Conservation (phyloP, 2,113 vertebrate species). For the Oncorhynchus keta region DNA sequence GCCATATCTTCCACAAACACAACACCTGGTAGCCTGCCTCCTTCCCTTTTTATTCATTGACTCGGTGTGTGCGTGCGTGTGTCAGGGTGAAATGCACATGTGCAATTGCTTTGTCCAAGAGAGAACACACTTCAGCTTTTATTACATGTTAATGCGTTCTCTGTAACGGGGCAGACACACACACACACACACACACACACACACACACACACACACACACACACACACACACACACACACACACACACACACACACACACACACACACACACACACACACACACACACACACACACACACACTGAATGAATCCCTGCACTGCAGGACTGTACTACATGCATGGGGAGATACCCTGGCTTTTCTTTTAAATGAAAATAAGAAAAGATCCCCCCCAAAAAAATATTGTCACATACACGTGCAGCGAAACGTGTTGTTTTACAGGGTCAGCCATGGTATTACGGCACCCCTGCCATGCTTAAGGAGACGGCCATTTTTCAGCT, state of each 20-base stretch:
- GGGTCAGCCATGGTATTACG: too few relatives aligned
- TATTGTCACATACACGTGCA: too few relatives aligned
- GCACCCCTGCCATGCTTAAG: too few relatives aligned
- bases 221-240: slow-evolving; percentile 3
- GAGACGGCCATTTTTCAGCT: too few relatives aligned
- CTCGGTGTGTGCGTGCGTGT: slow-evolving; percentile 19
- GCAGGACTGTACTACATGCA: slow-evolving; percentile 53
- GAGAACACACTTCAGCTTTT: slow-evolving; percentile 17
- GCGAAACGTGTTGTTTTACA: too few relatives aligned
- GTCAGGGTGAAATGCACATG: not conserved
- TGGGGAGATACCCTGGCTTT: slow-evolving; percentile 43
- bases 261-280: not conserved
- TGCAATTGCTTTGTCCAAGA: not conserved
- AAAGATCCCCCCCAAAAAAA: slow-evolving; percentile 1
- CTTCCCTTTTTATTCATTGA: slow-evolving; percentile 55
- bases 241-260: too few relatives aligned
- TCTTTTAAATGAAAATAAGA: slow-evolving; percentile 23
- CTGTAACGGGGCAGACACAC: slow-evolving; percentile 1
- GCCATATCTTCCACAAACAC: slow-evolving; percentile 68
- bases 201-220: too few relatives aligned
- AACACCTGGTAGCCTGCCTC: slow-evolving; percentile 55
- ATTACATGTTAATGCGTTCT: slow-evolving; percentile 36
- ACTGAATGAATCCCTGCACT: slow-evolving; percentile 29
- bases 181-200: not conserved
- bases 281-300: slow-evolving; percentile 9